Conservation (phyloP, 2,113 vertebrate genomes). For the Caracal caracal region DNA sequence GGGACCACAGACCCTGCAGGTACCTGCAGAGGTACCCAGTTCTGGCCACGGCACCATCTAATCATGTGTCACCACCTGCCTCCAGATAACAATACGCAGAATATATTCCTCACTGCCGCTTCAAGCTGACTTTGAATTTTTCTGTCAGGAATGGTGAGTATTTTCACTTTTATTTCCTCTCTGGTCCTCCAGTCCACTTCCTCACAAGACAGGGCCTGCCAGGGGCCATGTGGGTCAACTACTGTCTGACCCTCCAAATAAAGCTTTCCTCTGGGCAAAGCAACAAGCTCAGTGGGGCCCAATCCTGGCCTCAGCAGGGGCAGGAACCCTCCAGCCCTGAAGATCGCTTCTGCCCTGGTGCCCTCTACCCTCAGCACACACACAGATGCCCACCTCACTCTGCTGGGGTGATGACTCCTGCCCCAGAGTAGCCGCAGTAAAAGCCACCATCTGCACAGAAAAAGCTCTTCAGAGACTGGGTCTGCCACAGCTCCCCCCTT, state of each 20-base stretch:
- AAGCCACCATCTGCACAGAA: background rate
- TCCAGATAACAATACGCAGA: background rate
- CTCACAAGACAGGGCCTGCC: background rate
- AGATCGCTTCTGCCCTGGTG: background rate
- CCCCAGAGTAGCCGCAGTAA: background rate
- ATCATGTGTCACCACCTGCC: background rate
- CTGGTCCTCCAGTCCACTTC: background rate
- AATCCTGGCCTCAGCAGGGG: background rate
- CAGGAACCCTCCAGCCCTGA: background rate
- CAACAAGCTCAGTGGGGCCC: background rate
- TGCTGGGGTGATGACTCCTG: background rate
- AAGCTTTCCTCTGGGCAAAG: background rate
- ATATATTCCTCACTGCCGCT: background rate
- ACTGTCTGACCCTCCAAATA: background rate
- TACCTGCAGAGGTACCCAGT: accelerated
- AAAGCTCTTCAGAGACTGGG: background rate
- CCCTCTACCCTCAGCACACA: no score
- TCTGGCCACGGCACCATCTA: background rate
- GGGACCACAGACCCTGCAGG: background rate
- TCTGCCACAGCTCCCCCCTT: background rate
- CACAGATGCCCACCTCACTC: background rate
- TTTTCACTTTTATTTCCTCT: slow-evolving; percentile 65
- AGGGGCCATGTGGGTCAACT: background rate
- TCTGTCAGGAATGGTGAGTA: background rate
- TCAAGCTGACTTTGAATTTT: background rate